A percentile compares a stretch with the other conserved stretches of the same genome.
These are phyloP conservation scores for Spodoptera litura DNA, from an alignment of 1,140 invertebrate genomes.

Conservation along the genomic window DNA sequence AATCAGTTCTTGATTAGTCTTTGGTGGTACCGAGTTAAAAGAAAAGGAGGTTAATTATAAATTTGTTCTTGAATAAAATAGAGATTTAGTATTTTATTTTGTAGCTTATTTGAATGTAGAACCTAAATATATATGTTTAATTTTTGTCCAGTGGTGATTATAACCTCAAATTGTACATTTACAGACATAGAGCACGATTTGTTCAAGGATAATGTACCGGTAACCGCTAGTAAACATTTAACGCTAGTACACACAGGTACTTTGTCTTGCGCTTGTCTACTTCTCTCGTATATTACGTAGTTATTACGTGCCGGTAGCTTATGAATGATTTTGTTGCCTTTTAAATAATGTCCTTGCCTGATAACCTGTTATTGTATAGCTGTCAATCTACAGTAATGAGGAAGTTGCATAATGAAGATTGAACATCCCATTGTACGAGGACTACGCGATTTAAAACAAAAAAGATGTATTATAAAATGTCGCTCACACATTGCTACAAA, in stretches of 20 bases:
- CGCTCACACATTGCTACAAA: background rate
- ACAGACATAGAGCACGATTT: slow-evolving; percentile 68
- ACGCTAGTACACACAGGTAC: slow-evolving; percentile 8
- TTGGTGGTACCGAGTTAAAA: background rate
- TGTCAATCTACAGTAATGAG: slow-evolving; percentile 6
- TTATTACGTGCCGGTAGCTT: background rate
- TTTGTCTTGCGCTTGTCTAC: slow-evolving; percentile 13
- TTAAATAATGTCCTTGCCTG: background rate
- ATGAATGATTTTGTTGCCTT: background rate
- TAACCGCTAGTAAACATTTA: slow-evolving; percentile 47
- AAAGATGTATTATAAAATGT: background rate
- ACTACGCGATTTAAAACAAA: background rate
- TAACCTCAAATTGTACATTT: slow-evolving; percentile 70
- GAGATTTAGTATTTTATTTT: background rate
- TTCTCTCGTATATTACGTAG: background rate
- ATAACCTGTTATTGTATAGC: slow-evolving; percentile 1
- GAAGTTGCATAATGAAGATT: slow-evolving; percentile 17
- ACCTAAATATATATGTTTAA: slow-evolving; percentile 55
- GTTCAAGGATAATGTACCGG: slow-evolving; percentile 67
- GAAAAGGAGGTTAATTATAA: background rate
- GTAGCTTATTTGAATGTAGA: background rate
- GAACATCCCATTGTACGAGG: background rate
- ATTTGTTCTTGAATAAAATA: background rate
- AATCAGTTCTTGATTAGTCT: background rate
- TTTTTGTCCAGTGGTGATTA: slow-evolving; percentile 54